phyloP scores from a whole-genome alignment of 2,797 vertebrate genomes.

The Crocodylus rhombifer region DNA sequence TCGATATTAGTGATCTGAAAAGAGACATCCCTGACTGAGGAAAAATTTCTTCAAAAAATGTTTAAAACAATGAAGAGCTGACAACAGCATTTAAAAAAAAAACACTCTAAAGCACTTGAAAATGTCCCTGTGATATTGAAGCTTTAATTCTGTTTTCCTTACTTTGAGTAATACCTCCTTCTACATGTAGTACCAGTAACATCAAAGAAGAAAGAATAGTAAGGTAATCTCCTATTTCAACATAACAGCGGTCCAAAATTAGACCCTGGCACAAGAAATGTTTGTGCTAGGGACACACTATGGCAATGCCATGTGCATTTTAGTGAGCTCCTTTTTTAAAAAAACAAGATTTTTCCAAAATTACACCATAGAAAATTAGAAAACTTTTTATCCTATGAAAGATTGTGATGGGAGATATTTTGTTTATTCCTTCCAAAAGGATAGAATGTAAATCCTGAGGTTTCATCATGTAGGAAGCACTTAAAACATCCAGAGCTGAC shows the following conservation, averaged over 20 bases:
- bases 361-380: conserved; percentile 19
- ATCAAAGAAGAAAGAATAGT: not conserved
- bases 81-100: not conserved
- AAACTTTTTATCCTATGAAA: conserved; percentile 1
- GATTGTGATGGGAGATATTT: not conserved
- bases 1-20: not conserved
- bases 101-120: not conserved
- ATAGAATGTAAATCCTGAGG: not conserved
- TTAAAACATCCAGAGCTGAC: conserved; percentile 49
- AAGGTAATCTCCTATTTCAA: not conserved
- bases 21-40: not conserved
- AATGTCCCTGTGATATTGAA: conserved; percentile 6
- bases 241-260: not conserved
- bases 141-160: not conserved
- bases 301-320: not conserved
- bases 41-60: not conserved
- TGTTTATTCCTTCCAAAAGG: conserved; percentile 27
- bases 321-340: not conserved
- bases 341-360: not conserved
- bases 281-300: not conserved
- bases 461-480: conserved; percentile 2
- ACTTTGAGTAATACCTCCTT: too few relatives aligned
- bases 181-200: not conserved
- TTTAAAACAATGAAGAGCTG: not conserved
- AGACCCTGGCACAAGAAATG: not conserved